These are phyloP conservation scores for Spatula versicolor DNA, from an alignment of 2,797 vertebrate genomes.

Conservation along the genomic window DNA sequence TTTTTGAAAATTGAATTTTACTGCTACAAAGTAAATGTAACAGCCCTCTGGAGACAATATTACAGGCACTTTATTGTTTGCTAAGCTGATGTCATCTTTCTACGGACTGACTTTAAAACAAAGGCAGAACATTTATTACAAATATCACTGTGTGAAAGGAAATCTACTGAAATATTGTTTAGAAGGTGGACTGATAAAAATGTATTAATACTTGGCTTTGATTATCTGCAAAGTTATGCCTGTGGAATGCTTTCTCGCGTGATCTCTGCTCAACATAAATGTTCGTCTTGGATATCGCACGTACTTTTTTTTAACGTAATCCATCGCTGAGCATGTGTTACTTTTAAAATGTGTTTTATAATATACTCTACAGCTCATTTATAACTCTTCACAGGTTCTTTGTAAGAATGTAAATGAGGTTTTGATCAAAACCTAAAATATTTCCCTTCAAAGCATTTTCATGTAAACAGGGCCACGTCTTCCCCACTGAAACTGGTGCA, in stretches of 20 bases:
- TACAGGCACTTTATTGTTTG: conserved; percentile 97
- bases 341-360: conserved; percentile 66
- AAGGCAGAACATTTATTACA: conserved; percentile 94
- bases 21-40: conserved; percentile 94
- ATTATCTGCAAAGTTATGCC: conserved; percentile 81
- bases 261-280: conserved; percentile 68
- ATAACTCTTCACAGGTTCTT: conserved; percentile 54
- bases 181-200: conserved; percentile 86
- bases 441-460: conserved; percentile 66
- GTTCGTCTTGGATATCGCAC: conserved; percentile 64
- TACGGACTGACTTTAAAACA: conserved; percentile 91
- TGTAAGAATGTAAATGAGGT: conserved; percentile 66
- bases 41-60: conserved; percentile 92
- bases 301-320: conserved; percentile 51
- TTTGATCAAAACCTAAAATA: conserved; percentile 67
- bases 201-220: conserved; percentile 81
- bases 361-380: conserved; percentile 70
- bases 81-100: conserved; percentile 98
- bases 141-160: conserved; percentile 98
- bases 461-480: neutral
- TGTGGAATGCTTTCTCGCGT: conserved; percentile 72
- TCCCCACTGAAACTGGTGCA: neutral
- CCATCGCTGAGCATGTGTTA: conserved; percentile 65
- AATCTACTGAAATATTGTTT: conserved; percentile 92
- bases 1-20: conserved; percentile 92